Conservation (phyloP, 2,888 invertebrate genomes). For the Toxonevra muliebris region DNA sequence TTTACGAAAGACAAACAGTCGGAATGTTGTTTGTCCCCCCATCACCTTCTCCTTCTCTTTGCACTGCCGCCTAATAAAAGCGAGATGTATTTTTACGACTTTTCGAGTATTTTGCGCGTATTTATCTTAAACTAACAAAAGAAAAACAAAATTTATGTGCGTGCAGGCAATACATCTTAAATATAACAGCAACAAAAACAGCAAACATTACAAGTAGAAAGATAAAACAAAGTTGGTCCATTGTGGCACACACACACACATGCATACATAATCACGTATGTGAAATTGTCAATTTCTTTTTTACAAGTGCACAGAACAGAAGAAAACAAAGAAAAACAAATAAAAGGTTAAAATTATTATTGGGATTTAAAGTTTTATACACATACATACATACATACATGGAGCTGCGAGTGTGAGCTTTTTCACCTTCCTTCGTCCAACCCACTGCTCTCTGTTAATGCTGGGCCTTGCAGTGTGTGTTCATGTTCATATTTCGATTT, state of each 20-base stretch:
- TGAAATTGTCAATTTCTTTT: conserved; percentile 6
- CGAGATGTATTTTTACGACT: neutral
- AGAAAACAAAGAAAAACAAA: neutral
- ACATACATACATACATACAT: neutral
- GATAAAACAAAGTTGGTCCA: neutral
- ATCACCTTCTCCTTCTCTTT: no score
- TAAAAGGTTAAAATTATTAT: conserved; percentile 5
- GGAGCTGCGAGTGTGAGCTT: neutral
- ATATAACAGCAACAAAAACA: neutral
- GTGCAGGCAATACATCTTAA: conserved; percentile 5
- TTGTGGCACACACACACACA: neutral
- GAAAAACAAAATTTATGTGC: conserved; percentile 11
- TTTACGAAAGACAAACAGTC: no score
- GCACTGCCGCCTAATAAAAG: no score
- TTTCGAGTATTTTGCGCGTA: neutral
- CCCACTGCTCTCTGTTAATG: neutral
- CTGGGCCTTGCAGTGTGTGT: neutral
- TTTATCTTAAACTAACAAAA: neutral
- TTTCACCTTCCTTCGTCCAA: neutral
- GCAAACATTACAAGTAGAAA: neutral
- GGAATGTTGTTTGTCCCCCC: no score
- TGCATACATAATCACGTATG: neutral
- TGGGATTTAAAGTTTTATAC: neutral
- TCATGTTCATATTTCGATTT: neutral
- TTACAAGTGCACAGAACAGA: neutral